A percentile compares a stretch with the other conserved stretches of the same genome.
Evolutionary conservation across 1,140 invertebrate genomes (phyloP).

Genomic region (Hycleus phaleratus): DNA sequence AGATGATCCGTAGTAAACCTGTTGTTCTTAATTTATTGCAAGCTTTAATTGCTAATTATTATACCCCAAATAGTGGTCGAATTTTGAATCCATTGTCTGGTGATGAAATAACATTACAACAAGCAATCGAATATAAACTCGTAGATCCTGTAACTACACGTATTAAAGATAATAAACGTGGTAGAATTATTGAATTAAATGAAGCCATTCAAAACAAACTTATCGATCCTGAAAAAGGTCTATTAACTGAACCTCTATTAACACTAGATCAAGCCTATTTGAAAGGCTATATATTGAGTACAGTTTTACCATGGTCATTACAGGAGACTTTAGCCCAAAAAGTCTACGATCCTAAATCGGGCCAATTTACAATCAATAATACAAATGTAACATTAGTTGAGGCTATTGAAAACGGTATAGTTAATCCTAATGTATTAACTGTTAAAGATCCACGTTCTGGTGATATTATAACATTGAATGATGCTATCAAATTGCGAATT

Average conservation of each 20-base stretch:
- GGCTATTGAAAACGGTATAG: conserved; percentile 65
- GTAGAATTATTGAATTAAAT: conserved; percentile 55
- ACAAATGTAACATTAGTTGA: conserved; percentile 66
- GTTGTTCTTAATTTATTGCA: conserved; percentile 64
- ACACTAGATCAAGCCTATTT: conserved; percentile 68
- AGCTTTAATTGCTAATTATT: conserved; percentile 71
- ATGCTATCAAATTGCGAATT: conserved; percentile 73
- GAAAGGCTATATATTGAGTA: conserved; percentile 68
- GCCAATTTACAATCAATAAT: conserved; percentile 65
- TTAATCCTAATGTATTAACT: conserved; percentile 72
- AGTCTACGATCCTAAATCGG: conserved; percentile 69
- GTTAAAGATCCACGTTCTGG: conserved; percentile 71
- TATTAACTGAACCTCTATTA: conserved; percentile 61
- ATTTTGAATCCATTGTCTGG: conserved; percentile 76
- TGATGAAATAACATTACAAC: conserved; percentile 58
- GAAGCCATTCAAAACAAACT: conserved; percentile 62
- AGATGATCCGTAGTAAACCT: conserved; percentile 62
- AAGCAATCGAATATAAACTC: conserved; percentile 64
- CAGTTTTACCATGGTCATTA: conserved; percentile 69
- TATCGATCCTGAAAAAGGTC: conserved; percentile 61
- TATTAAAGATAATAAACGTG: conserved; percentile 66
- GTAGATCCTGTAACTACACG: conserved; percentile 61
- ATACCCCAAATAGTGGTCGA: conserved; percentile 63
- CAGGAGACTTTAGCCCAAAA: conserved; percentile 80
- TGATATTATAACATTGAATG: conserved; percentile 68